These are phyloP conservation scores for Fulica atra DNA, from an alignment of 2,113 vertebrate genomes.

Conservation along the genomic window DNA sequence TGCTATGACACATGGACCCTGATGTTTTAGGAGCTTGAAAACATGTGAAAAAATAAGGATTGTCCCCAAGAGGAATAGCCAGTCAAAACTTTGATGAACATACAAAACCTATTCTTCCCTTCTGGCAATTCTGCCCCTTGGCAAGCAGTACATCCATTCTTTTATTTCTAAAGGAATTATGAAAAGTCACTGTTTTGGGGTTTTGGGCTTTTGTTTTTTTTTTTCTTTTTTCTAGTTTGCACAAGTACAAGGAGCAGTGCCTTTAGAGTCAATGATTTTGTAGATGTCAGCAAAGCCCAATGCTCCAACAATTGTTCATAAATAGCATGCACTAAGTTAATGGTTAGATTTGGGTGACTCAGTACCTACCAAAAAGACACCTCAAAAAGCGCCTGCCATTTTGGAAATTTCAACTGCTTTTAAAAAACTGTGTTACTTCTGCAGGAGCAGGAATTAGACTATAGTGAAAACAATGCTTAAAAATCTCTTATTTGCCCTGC, in stretches of 20 bases:
- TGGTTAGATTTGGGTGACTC: background rate
- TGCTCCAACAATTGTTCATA: background rate
- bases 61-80: background rate
- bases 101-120: background rate
- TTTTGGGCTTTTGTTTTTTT: too few relatives aligned
- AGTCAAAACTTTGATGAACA: background rate
- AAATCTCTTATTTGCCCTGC: background rate
- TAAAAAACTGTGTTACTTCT: background rate
- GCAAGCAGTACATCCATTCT: background rate
- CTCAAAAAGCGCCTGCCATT: background rate
- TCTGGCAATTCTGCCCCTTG: background rate
- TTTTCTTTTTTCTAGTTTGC: background rate
- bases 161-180: background rate
- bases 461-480: background rate
- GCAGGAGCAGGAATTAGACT: background rate
- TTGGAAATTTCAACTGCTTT: background rate
- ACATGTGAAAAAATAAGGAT: background rate
- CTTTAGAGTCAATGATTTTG: background rate
- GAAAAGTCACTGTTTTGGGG: background rate
- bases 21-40: background rate
- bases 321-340: background rate
- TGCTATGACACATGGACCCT: background rate
- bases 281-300: background rate
- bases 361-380: background rate
- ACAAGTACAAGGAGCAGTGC: background rate